These are phyloP conservation scores for Antigone vipio DNA, from an alignment of 2,113 vertebrate genomes.

Conservation along the genomic window DNA sequence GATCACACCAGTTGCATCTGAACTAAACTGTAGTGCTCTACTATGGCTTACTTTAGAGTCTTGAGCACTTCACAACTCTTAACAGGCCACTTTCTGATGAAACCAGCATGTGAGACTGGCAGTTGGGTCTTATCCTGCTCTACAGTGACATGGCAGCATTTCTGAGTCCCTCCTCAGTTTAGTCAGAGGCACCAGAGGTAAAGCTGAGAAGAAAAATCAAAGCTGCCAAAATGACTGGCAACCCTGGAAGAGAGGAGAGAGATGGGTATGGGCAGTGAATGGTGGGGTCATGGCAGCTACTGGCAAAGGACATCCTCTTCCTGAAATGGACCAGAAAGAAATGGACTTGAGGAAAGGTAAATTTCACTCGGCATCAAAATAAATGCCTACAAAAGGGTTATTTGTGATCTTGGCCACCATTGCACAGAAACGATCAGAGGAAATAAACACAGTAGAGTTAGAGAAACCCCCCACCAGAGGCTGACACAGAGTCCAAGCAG, in stretches of 20 bases:
- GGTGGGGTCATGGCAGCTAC: not conserved
- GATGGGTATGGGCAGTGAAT: not conserved
- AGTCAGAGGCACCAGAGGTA: accelerated
- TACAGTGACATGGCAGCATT: not conserved
- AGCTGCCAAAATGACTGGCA: not conserved
- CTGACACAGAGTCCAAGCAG: accelerated
- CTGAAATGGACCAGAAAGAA: not conserved
- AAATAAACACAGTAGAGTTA: not conserved
- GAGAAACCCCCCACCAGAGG: not conserved
- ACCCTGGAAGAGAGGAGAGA: not conserved
- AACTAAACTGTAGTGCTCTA: not conserved
- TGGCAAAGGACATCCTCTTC: not conserved
- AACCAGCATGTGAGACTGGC: not conserved
- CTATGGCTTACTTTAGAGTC: not conserved
- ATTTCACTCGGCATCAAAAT: not conserved
- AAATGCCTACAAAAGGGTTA: not conserved
- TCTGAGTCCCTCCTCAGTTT: not conserved
- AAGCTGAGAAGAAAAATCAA: not conserved
- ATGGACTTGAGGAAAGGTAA: not conserved
- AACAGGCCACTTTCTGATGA: not conserved
- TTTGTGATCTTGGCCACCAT: not conserved
- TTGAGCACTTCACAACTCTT: not conserved
- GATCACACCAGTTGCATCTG: not conserved
- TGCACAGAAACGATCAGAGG: not conserved
- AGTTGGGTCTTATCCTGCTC: not conserved